phyloP scores from a whole-genome alignment of 2,888 invertebrate genomes.

The Noctua fimbriata region DNA sequence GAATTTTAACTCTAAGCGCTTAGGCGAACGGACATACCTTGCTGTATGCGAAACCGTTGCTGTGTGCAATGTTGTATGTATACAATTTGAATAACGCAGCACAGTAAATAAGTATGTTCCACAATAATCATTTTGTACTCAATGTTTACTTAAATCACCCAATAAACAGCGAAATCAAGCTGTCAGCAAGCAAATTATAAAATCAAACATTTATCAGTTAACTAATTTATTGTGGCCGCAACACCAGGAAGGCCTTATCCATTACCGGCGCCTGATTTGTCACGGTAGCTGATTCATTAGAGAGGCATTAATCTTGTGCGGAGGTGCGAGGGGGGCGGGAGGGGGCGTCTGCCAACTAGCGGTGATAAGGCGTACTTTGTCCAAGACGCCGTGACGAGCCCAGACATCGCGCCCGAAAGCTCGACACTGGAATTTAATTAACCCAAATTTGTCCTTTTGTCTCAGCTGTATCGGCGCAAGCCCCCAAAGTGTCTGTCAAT shows the following conservation, averaged over 20 bases:
- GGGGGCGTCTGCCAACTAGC: constrained; percentile 75
- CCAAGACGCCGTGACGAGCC: constrained; percentile 83
- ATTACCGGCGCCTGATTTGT: constrained; percentile 86
- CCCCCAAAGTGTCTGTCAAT: constrained; percentile 78
- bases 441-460: constrained; percentile 86
- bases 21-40: not conserved
- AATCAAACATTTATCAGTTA: constrained; percentile 76
- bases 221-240: constrained; percentile 82
- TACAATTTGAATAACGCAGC: not conserved
- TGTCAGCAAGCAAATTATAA: constrained; percentile 59
- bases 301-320: constrained; percentile 83
- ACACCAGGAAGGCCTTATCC: constrained; percentile 84
- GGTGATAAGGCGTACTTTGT: constrained; percentile 85
- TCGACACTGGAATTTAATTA: constrained; percentile 87
- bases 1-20: not conserved
- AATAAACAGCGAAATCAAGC: constrained; percentile 28
- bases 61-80: not conserved
- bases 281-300: constrained; percentile 88
- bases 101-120: not conserved
- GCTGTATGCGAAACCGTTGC: not conserved
- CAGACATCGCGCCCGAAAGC: constrained; percentile 78
- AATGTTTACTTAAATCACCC: not conserved
- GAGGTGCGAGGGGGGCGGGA: constrained; percentile 72
- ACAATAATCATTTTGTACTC: not conserved
- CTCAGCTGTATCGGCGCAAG: constrained; percentile 72